Evolutionary conservation across 2,113 vertebrate species (phyloP).

Genomic region (Osmerus mordax): DNA sequence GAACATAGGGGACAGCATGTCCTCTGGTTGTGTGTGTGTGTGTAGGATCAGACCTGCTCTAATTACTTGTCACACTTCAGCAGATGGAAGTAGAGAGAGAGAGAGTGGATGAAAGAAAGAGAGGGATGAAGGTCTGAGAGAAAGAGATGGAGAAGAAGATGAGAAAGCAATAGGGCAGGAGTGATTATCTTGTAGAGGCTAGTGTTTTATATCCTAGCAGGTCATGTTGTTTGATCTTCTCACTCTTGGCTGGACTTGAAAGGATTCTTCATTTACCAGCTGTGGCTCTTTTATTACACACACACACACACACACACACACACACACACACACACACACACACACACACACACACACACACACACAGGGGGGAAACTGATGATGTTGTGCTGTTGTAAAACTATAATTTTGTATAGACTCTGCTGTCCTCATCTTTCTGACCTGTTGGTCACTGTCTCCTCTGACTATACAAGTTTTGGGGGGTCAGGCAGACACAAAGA

Average conservation of each 20-base stretch:
- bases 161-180: background rate
- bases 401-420: background rate
- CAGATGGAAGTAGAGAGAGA: conserved; percentile 33
- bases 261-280: conserved; percentile 60
- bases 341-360: background rate
- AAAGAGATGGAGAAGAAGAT: background rate
- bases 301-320: too few relatives aligned
- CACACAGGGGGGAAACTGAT: background rate
- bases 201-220: conserved; percentile 38
- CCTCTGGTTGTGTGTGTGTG: conserved; percentile 43
- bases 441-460: background rate
- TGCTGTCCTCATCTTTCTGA: background rate
- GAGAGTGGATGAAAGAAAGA: background rate
- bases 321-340: background rate
- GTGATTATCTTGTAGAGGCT: background rate
- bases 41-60: background rate
- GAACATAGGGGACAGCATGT: conserved; percentile 51
- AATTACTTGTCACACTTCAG: conserved; percentile 39
- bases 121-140: conserved; percentile 15
- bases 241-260: conserved; percentile 59
- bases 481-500: background rate
- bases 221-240: conserved; percentile 48
- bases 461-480: background rate
- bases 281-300: conserved; percentile 61
- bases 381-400: conserved; percentile 5